Conservation (phyloP, 2,888 invertebrate species). For the Andrena minutula region DNA sequence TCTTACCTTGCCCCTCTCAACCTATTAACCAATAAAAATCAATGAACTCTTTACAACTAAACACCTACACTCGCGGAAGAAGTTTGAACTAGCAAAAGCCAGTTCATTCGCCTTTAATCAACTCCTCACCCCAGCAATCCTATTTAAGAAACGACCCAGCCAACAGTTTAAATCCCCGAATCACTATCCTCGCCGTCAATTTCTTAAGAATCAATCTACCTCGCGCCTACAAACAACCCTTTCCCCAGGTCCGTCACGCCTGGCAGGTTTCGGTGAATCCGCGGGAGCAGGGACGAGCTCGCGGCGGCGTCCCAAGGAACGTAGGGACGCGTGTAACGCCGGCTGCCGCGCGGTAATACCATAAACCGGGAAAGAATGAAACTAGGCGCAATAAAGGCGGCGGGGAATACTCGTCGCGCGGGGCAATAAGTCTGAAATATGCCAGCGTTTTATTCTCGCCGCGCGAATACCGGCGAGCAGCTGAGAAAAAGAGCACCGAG, state of each 20-base stretch:
- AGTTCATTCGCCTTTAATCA: too few species aligned
- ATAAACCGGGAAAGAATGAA: slow-evolving; percentile 78
- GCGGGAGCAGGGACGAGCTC: slow-evolving; percentile 5
- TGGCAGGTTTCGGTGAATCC: slow-evolving; percentile 1
- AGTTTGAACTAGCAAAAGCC: too few species aligned
- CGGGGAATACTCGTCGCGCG: slow-evolving; percentile 59
- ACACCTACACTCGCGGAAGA: too few species aligned
- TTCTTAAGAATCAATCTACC: too few species aligned
- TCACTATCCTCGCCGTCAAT: not conserved
- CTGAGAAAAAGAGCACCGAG: slow-evolving; percentile 46
- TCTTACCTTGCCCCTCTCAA: too few species aligned
- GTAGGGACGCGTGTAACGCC: slow-evolving; percentile 70
- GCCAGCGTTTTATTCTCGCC: slow-evolving; percentile 76
- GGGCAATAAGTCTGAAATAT: slow-evolving; percentile 81
- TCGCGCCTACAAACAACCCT: not conserved
- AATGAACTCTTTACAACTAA: too few species aligned
- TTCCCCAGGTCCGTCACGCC: not conserved
- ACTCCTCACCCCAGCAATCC: not conserved
- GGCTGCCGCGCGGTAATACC: slow-evolving; percentile 65
- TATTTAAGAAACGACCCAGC: not conserved
- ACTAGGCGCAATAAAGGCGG: slow-evolving; percentile 77
- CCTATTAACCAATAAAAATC: too few species aligned
- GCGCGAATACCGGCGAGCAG: slow-evolving; percentile 65
- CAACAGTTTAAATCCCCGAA: not conserved
- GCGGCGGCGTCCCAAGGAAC: slow-evolving; percentile 20